phyloP scores from a whole-genome alignment of 2,888 invertebrate genomes.

The Tenthredo mesomela region DNA sequence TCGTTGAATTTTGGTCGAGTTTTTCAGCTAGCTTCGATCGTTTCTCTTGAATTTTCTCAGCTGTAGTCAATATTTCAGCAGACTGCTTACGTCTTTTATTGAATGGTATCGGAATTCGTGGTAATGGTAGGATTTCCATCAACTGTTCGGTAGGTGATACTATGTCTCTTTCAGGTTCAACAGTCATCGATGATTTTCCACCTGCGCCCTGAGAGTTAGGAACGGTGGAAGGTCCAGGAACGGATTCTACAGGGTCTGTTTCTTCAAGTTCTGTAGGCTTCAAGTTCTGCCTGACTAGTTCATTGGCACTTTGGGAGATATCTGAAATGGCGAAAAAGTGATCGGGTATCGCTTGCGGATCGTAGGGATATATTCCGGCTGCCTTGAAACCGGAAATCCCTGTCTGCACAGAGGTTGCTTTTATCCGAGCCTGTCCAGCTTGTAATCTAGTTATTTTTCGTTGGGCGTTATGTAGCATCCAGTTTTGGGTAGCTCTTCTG shows the following conservation, averaged over 20 bases:
- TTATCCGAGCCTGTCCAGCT: too few relatives aligned
- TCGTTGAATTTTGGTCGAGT: neutral
- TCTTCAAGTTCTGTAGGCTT: neutral
- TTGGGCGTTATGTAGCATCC: too few relatives aligned
- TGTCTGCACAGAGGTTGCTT: too few relatives aligned
- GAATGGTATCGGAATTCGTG: neutral
- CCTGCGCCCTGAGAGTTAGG: neutral
- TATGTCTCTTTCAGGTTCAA: neutral
- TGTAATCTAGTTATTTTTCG: too few relatives aligned
- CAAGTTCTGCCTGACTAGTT: neutral
- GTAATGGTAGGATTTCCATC: conserved; percentile 22
- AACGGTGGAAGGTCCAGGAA: neutral
- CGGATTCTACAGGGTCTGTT: conserved; percentile 9
- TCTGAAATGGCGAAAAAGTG: too few relatives aligned
- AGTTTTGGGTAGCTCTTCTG: too few relatives aligned
- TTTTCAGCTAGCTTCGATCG: conserved; percentile 1
- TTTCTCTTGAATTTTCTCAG: conserved; percentile 16
- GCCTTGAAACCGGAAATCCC: too few relatives aligned
- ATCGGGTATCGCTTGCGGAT: too few relatives aligned
- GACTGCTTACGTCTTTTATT: conserved; percentile 17
- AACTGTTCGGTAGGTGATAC: neutral
- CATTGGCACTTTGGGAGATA: conserved; percentile 2
- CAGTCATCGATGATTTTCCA: neutral
- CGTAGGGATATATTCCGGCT: too few relatives aligned
- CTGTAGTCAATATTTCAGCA: conserved; percentile 15